These are phyloP conservation scores for Gortyna flavago DNA, from an alignment of 2,888 invertebrate species.

Conservation along the genomic window DNA sequence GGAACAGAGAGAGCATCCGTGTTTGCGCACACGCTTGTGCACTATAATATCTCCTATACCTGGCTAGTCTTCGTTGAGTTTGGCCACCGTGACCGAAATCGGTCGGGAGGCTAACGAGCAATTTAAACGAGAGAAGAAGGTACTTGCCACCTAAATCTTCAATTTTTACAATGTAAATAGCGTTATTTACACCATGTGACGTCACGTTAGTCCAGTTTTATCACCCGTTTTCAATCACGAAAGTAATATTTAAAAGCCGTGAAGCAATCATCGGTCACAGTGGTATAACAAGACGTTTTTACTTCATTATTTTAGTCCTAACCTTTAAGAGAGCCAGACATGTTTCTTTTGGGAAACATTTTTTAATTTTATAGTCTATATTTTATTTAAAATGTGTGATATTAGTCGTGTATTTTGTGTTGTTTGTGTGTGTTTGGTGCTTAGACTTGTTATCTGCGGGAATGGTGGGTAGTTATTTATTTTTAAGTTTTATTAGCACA, in stretches of 20 bases:
- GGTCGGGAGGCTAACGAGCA: neutral
- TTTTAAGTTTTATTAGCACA: neutral
- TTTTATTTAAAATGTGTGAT: slow-evolving; percentile 50
- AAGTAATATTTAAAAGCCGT: slow-evolving; percentile 48
- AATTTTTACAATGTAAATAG: slow-evolving; percentile 16
- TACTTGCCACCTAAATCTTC: neutral
- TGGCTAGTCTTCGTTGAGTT: neutral
- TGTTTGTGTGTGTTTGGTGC: slow-evolving; percentile 57
- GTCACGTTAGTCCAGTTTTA: slow-evolving; percentile 40
- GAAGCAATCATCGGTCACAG: slow-evolving; percentile 62
- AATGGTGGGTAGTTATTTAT: slow-evolving; percentile 47
- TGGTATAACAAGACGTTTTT: slow-evolving; percentile 26
- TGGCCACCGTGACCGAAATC: neutral
- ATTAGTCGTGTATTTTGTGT: slow-evolving; percentile 51
- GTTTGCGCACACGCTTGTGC: neutral
- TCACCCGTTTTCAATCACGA: slow-evolving; percentile 57
- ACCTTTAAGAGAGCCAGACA: slow-evolving; percentile 28
- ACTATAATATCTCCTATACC: neutral
- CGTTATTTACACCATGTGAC: slow-evolving; percentile 17
- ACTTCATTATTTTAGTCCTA: slow-evolving; percentile 54
- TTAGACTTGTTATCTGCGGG: slow-evolving; percentile 24
- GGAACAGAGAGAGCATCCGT: neutral
- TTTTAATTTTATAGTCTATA: slow-evolving; percentile 14
- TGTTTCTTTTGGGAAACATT: slow-evolving; percentile 31
- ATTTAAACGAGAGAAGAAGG: neutral